A percentile compares a stretch with the other conserved stretches of the same genome.
Evolutionary conservation across 2,797 vertebrate genomes (phyloP).

Genomic region (Gymnodraco acuticeps): DNA sequence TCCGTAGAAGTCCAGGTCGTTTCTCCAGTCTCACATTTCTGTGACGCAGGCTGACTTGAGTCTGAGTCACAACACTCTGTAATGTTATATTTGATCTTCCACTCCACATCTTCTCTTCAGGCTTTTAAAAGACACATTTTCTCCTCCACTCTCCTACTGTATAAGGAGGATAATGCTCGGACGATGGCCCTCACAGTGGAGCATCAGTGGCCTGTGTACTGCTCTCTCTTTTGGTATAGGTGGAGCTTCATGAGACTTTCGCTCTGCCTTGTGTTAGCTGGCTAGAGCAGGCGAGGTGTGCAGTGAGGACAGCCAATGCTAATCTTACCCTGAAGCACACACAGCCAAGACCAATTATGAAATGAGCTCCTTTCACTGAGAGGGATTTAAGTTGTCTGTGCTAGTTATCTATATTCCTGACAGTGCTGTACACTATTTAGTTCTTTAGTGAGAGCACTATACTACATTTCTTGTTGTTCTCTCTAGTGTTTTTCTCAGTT

Average conservation of each 20-base stretch:
- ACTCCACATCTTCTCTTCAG: background rate
- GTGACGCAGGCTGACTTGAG: background rate
- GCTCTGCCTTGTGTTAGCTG: slow-evolving; percentile 35
- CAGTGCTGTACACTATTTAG: background rate
- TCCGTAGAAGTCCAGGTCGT: background rate
- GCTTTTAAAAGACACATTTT: background rate
- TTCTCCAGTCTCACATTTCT: background rate
- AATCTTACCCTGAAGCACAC: slow-evolving; percentile 62
- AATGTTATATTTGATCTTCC: background rate
- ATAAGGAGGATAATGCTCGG: slow-evolving; percentile 53
- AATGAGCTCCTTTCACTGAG: slow-evolving; percentile 27
- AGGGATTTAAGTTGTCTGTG: slow-evolving; percentile 19
- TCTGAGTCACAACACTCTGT: background rate
- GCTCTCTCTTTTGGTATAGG: slow-evolving; percentile 24
- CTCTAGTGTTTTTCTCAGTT: background rate
- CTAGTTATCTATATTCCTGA: background rate
- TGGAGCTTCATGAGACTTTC: slow-evolving; percentile 25
- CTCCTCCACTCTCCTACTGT: slow-evolving; percentile 15
- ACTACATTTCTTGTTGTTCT: background rate
- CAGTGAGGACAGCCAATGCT: slow-evolving; percentile 50
- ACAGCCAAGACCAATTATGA: slow-evolving; percentile 43
- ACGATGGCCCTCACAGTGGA: slow-evolving; percentile 37
- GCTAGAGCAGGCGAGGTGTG: slow-evolving; percentile 44
- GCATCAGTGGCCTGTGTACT: slow-evolving; percentile 14
- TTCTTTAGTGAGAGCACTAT: background rate